Evolutionary conservation across 2,113 vertebrate species (phyloP).

Genomic region (Rhinopithecus roxellana): DNA sequence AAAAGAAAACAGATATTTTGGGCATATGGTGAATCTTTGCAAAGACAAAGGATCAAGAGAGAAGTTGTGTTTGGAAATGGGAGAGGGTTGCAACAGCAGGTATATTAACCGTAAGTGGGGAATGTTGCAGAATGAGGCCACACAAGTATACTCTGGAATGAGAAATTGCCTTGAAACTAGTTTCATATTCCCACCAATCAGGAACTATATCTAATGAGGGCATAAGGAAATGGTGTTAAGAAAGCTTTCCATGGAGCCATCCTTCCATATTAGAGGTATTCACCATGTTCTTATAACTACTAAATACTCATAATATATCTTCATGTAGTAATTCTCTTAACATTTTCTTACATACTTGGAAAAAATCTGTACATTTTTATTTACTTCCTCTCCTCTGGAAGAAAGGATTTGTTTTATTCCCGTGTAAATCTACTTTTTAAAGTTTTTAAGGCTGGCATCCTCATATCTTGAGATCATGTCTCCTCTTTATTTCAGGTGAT

Average conservation of each 20-base stretch:
- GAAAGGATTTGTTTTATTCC: not conserved
- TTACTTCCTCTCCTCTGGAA: not conserved
- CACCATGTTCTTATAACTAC: not conserved
- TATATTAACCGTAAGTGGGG: not conserved
- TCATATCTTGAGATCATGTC: not conserved
- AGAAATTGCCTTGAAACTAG: not conserved
- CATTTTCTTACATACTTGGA: not conserved
- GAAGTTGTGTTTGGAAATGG: not conserved
- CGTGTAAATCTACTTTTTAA: not conserved
- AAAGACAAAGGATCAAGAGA: not conserved
- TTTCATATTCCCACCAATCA: not conserved
- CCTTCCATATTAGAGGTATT: not conserved
- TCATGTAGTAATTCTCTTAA: not conserved
- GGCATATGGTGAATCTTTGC: rapidly evolving
- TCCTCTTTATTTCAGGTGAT: not conserved
- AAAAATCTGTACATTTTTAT: not conserved
- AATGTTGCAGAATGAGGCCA: not conserved
- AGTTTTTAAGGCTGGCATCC: not conserved
- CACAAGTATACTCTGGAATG: rapidly evolving
- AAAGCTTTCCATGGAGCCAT: not conserved
- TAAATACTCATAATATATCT: not conserved
- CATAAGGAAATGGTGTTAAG: not conserved
- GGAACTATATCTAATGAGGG: not conserved
- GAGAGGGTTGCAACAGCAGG: not conserved
- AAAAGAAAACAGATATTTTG: not conserved